A percentile compares a stretch with the other conserved stretches of the same genome.
These are phyloP conservation scores for Nymphalis c-album DNA, from an alignment of 2,888 invertebrate genomes.

Conservation along the genomic window DNA sequence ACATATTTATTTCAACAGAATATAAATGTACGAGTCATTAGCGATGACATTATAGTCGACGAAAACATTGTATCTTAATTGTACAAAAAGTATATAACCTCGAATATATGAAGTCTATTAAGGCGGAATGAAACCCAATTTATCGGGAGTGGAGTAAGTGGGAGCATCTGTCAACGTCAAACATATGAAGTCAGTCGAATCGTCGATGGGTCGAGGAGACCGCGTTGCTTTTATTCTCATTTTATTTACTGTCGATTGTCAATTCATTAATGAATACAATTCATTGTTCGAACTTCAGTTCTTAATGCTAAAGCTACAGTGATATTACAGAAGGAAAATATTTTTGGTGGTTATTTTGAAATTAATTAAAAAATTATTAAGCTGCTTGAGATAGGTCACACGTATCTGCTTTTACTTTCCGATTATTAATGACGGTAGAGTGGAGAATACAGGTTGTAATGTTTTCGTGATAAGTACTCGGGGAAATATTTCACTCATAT, in stretches of 20 bases:
- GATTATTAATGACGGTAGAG: no score
- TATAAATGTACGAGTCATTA: neutral
- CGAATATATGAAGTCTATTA: constrained; percentile 6
- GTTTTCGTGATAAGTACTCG: no score
- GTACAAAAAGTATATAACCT: constrained; percentile 3
- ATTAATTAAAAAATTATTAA: no score
- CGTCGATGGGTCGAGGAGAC: constrained; percentile 12
- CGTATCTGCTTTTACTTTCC: no score
- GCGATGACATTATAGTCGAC: neutral
- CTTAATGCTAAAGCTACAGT: neutral
- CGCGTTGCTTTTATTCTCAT: constrained; percentile 1
- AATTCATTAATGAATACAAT: neutral
- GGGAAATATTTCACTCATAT: no score
- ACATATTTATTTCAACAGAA: neutral
- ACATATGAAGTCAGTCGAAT: constrained; percentile 31
- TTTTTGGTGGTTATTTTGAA: no score
- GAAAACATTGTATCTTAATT: neutral
- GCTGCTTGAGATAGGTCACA: no score
- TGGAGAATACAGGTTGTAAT: no score
- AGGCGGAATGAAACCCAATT: constrained; percentile 22
- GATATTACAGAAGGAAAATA: no score
- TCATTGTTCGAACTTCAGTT: neutral
- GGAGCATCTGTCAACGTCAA: constrained; percentile 41
- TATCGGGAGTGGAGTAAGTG: constrained; percentile 28
- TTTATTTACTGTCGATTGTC: constrained; percentile 3